phyloP scores from a whole-genome alignment of 2,797 vertebrate species.

The Spondyliosoma cantharus region DNA sequence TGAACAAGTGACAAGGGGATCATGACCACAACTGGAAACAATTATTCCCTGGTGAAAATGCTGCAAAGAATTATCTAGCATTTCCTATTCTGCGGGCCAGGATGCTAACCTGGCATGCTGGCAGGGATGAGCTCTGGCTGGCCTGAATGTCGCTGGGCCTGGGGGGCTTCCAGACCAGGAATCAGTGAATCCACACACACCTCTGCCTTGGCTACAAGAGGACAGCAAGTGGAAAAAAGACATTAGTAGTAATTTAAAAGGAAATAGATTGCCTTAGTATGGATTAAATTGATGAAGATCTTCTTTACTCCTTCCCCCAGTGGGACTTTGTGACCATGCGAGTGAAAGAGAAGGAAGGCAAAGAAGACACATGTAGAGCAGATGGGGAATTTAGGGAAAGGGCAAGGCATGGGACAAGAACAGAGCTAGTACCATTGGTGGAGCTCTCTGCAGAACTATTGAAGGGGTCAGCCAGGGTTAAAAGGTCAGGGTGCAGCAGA shows the following conservation, averaged over 20 bases:
- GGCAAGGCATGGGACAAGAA: conserved; percentile 35
- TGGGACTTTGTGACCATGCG: background rate
- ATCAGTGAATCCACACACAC: conserved; percentile 92
- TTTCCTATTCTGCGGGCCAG: conserved; percentile 21
- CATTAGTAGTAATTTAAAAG: conserved; percentile 10
- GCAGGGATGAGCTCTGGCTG: conserved; percentile 87
- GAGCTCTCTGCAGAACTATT: conserved; percentile 84
- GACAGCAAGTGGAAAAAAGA: conserved; percentile 27
- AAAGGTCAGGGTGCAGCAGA: conserved; percentile 90
- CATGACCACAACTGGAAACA: background rate
- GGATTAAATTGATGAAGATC: background rate
- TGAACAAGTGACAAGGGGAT: conserved; percentile 1
- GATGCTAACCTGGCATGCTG: conserved; percentile 90
- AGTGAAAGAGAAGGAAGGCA: conserved; percentile 26
- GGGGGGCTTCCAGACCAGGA: conserved; percentile 91
- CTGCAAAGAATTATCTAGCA: background rate
- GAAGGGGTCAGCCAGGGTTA: conserved; percentile 90
- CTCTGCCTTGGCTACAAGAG: conserved; percentile 81
- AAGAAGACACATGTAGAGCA: conserved; percentile 22
- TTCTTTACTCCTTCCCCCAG: conserved; percentile 19
- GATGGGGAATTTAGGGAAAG: background rate
- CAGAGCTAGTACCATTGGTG: conserved; percentile 84
- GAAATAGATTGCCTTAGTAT: background rate
- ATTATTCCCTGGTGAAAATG: conserved; percentile 1
- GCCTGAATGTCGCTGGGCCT: conserved; percentile 85